A percentile compares a stretch with the other conserved stretches of the same genome.
Conservation (phyloP, 2,113 vertebrate species). For the Chloroceryle aenea region DNA sequence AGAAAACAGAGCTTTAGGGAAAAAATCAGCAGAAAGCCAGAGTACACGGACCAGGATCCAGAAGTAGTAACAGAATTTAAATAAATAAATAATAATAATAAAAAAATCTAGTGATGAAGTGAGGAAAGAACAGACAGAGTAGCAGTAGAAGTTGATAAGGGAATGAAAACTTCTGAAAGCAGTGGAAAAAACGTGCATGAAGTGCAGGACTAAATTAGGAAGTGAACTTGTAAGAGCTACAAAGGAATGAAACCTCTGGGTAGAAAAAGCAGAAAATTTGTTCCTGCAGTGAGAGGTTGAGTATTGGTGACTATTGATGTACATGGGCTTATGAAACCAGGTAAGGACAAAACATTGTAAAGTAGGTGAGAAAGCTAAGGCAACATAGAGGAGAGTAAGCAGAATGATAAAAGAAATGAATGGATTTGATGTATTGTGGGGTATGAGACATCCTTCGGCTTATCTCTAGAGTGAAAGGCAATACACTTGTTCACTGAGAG, state of each 20-base stretch:
- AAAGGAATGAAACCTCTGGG: background rate
- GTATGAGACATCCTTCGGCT: background rate
- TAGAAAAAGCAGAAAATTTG: background rate
- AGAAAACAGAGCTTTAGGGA: background rate
- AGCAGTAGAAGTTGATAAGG: background rate
- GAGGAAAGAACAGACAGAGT: background rate
- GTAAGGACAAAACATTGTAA: background rate
- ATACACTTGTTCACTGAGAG: background rate
- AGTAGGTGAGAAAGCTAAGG: background rate
- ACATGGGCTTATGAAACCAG: background rate
- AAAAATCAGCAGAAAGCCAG: background rate
- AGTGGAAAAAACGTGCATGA: background rate
- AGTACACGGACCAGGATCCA: accelerated
- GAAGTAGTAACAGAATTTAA: background rate
- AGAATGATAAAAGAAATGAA: background rate
- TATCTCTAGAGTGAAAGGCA: background rate
- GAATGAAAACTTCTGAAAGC: background rate
- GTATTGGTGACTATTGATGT: background rate
- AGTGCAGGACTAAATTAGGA: background rate
- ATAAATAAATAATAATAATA: background rate
- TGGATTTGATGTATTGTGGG: background rate
- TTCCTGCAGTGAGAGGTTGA: background rate
- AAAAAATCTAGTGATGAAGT: background rate
- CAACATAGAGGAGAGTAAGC: background rate
- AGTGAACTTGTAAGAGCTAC: background rate